phyloP scores from a whole-genome alignment of 2,113 vertebrate species.

The Hassar affinis region DNA sequence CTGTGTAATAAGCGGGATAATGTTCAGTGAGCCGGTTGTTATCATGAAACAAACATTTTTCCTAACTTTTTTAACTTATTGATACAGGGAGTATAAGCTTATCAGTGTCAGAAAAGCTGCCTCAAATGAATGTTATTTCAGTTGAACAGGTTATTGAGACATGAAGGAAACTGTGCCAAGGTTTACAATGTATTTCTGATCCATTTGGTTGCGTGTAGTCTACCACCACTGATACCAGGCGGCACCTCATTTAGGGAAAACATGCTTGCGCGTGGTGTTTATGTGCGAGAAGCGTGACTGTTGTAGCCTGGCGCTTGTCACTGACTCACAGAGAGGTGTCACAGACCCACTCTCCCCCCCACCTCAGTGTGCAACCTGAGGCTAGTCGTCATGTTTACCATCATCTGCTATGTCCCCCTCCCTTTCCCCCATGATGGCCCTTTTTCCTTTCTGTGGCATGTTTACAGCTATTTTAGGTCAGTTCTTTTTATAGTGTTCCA shows the following conservation, averaged over 20 bases:
- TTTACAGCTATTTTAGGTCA: constrained; percentile 33
- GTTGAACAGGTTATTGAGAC: background rate
- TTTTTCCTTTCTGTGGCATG: constrained; percentile 9
- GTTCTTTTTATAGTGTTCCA: background rate
- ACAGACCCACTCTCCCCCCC: background rate
- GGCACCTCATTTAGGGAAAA: background rate
- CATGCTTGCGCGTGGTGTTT: constrained; percentile 4
- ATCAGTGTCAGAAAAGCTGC: background rate
- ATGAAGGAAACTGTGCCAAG: background rate
- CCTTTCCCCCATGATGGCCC: background rate
- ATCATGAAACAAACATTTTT: too few relatives aligned
- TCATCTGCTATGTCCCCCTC: constrained; percentile 19
- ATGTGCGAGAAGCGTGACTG: constrained; percentile 10
- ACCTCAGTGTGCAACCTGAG: constrained; percentile 9
- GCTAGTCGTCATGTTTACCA: constrained; percentile 40
- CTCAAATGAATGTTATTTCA: background rate
- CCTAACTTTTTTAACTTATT: too few relatives aligned
- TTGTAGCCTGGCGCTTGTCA: constrained; percentile 7
- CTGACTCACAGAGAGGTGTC: constrained; percentile 28
- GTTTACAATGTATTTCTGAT: background rate
- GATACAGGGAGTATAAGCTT: background rate
- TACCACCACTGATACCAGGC: constrained; percentile 5
- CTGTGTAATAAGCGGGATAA: too few relatives aligned
- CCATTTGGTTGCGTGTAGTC: constrained; percentile 1
- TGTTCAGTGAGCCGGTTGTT: too few relatives aligned